Evolutionary conservation across 2,888 invertebrate species (phyloP), one percentile per base, ranked within the genome.

Genomic region (Syrphus vitripennis): DNA sequence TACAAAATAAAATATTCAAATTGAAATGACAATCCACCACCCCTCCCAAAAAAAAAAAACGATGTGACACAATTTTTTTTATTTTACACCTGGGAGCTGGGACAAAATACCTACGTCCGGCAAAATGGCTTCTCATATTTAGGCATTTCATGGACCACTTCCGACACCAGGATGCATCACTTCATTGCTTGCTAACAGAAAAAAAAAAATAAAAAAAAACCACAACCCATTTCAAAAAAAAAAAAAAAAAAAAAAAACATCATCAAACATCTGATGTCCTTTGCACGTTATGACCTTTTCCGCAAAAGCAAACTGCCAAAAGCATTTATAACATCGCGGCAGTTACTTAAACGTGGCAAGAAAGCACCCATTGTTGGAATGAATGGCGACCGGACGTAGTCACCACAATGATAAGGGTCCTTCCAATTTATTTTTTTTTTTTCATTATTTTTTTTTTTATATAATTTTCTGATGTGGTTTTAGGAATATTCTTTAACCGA

Each of bases 201-300:
- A 50, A 21, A 26, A 72, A 57, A 40, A 40, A 63, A 34, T 10
- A 1, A 26, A 21, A 42, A 29, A 42, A 26, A 26, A 50, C 40
- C 37, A 9, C 29, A 57, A 63, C 45, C 79, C 55, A 65, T 29
- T 45, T 37, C 42, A 48, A 71, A 65, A 45, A 75, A 57, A 61
- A 37, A 59, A 63, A 45, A 45, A 19, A 37, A 34, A 69, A 53
- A 37, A 19, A 40, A 48, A 69, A 19, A 40, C 77, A 45, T 72
- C 69, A 80, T 76, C 76, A 76, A 80, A 63, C 81, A 78, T 86
- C 82, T 82, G 81, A 86, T 82, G 80, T 80, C 80, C 71, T 76
- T 80, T 76, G 76, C 80, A 80, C 76, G 65, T 84, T 84, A 80
- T 76, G 86, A 78, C 86, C 86, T 82, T 74, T 82, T 78, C 77